Percentiles rank a stretch among this genome's conserved stretches.
These are phyloP conservation scores for Zaprionus kolodkinae DNA, from an alignment of 1,140 invertebrate genomes.

Conservation along the genomic window DNA sequence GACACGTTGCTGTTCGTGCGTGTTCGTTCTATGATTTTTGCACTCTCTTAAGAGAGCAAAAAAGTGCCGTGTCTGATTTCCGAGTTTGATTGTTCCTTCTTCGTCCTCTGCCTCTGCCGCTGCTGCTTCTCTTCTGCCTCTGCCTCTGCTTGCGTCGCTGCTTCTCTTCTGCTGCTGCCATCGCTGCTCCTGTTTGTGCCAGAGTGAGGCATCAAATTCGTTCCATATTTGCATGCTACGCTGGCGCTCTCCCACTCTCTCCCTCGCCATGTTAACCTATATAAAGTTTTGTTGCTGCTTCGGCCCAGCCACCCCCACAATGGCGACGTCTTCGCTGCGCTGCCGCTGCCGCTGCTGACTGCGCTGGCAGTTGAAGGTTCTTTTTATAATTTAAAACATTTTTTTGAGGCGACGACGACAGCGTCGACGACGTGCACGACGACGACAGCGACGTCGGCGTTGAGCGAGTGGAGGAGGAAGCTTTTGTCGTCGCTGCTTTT, in stretches of 20 bases:
- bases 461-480: conserved; percentile 1
- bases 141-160: background rate
- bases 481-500: conserved; percentile 43
- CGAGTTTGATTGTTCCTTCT: conserved; percentile 26
- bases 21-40: conserved; percentile 66
- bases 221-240: conserved; percentile 64
- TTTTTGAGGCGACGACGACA: background rate
- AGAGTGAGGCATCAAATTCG: conserved; percentile 24
- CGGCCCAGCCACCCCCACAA: conserved; percentile 35
- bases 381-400: conserved; percentile 63
- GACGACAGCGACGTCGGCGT: background rate
- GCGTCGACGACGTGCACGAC: conserved; percentile 32
- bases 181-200: background rate
- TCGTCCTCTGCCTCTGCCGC: conserved; percentile 1
- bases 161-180: background rate
- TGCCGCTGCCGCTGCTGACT: conserved; percentile 26
- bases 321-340: conserved; percentile 23
- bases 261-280: conserved; percentile 66
- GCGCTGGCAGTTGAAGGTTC: conserved; percentile 73
- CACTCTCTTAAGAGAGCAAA: conserved; percentile 72
- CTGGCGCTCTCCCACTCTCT: conserved; percentile 13
- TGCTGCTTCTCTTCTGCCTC: background rate
- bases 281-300: conserved; percentile 66
- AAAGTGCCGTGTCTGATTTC: conserved; percentile 68
- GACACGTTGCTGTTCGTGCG: background rate